Evolutionary conservation across 1,140 invertebrate species (phyloP).

Genomic region (Caenorhabditis briggsae): DNA sequence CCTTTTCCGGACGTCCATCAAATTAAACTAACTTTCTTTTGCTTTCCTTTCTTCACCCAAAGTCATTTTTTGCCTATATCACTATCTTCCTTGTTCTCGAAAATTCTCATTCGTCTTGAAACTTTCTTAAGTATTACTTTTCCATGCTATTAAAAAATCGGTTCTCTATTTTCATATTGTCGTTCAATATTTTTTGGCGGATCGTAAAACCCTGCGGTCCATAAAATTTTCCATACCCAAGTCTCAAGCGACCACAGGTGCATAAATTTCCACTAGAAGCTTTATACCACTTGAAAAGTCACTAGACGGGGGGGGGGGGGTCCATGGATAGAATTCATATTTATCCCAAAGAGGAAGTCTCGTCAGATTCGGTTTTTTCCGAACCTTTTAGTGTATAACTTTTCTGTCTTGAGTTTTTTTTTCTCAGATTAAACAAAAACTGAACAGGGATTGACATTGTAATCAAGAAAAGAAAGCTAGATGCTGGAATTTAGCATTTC

Average conservation of each 20-base stretch:
- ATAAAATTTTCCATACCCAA: slow-evolving; percentile 15
- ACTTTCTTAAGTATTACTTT: too few species aligned
- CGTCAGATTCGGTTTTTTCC: slow-evolving; percentile 35
- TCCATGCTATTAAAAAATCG: too few species aligned
- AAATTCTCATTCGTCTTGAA: background rate
- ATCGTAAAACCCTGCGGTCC: background rate
- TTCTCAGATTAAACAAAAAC: background rate
- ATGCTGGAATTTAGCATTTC: background rate
- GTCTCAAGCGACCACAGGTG: slow-evolving; percentile 35
- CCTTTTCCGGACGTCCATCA: slow-evolving; percentile 30
- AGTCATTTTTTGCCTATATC: background rate
- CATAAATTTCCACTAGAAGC: slow-evolving; percentile 42
- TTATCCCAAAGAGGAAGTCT: background rate
- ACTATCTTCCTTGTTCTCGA: background rate
- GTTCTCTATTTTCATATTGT: background rate
- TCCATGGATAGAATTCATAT: slow-evolving; percentile 5
- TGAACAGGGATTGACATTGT: background rate
- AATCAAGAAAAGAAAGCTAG: background rate
- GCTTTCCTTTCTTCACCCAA: slow-evolving; percentile 16
- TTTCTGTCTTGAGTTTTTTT: background rate
- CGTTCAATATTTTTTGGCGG: background rate
- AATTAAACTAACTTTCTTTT: slow-evolving; percentile 47
- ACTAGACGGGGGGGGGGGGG: background rate
- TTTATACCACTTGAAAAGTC: slow-evolving; percentile 24
- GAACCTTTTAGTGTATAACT: background rate